Conservation (phyloP, 1,140 invertebrate species). For the Aphaenogaster ashmeadi region DNA sequence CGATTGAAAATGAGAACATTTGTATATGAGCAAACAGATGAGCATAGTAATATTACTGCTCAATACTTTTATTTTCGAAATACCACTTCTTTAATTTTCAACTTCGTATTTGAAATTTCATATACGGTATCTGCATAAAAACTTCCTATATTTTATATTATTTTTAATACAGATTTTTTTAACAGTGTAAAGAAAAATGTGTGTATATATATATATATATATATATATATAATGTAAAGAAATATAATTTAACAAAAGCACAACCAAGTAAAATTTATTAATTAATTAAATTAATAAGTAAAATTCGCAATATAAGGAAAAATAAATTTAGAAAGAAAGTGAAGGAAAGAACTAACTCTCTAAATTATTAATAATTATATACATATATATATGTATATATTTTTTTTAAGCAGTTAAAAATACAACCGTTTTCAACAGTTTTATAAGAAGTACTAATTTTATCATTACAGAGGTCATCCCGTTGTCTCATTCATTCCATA, state of each 20-base stretch:
- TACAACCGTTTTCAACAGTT: not conserved
- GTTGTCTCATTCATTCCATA: not conserved
- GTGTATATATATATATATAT: not conserved
- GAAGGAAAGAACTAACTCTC: not conserved
- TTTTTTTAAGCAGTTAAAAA: not conserved
- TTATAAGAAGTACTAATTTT: not conserved
- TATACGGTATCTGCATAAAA: too few relatives aligned
- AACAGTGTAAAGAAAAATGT: not conserved
- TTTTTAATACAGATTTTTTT: too few relatives aligned
- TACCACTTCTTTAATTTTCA: too few relatives aligned
- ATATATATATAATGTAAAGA: not conserved
- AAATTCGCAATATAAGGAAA: not conserved
- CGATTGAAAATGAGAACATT: too few relatives aligned
- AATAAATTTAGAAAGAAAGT: not conserved
- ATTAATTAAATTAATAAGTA: too few relatives aligned
- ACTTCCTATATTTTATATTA: too few relatives aligned
- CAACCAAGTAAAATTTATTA: not conserved
- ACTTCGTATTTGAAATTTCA: too few relatives aligned
- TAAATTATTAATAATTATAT: conserved; percentile 1
- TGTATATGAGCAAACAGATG: too few relatives aligned
- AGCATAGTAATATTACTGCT: too few relatives aligned
- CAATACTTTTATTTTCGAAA: too few relatives aligned
- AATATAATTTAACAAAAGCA: not conserved
- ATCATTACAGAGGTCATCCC: not conserved
- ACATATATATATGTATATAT: not conserved